phyloP scores from a whole-genome alignment of 2,113 vertebrate species.

The Nerophis ophidion region DNA sequence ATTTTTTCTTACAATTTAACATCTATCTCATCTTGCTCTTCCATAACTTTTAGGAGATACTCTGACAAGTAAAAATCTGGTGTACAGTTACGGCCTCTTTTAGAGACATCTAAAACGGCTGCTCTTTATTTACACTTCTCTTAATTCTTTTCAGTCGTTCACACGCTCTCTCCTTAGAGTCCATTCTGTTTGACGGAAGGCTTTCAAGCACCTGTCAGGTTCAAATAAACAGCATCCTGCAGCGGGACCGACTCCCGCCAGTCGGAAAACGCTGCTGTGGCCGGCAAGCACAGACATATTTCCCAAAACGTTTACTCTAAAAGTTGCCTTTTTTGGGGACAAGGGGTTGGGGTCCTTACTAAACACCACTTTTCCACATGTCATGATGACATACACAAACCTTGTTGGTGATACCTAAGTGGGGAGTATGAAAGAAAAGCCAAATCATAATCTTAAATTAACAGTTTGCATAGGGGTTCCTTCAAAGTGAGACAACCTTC shows the following conservation, averaged over 20 bases:
- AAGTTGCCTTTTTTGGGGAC: conserved; percentile 24
- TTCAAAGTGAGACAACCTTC: conserved; percentile 29
- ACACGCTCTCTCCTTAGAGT: conserved; percentile 49
- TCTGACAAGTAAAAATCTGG: conserved; percentile 71
- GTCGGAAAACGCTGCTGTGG: conserved; percentile 36
- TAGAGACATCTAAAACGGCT: conserved; percentile 73
- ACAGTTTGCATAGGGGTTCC: conserved; percentile 46
- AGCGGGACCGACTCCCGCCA: conserved; percentile 37
- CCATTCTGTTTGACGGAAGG: conserved; percentile 37
- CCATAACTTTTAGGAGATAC: conserved; percentile 69
- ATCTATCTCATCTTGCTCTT: conserved; percentile 66
- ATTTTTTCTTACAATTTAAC: conserved; percentile 76
- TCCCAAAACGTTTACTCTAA: conserved; percentile 35
- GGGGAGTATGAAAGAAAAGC: conserved; percentile 14
- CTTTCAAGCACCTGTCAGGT: conserved; percentile 29
- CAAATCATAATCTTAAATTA: conserved; percentile 22
- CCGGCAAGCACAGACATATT: conserved; percentile 57
- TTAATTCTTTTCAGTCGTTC: conserved; percentile 50
- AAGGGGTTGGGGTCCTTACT: conserved; percentile 4
- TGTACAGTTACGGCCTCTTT: conserved; percentile 73
- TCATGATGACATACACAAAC: conserved; percentile 45
- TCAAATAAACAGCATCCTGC: conserved; percentile 31
- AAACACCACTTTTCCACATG: conserved; percentile 27
- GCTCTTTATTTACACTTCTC: conserved; percentile 70
- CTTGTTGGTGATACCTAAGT: conserved; percentile 36